Conservation (phyloP, 2,888 invertebrate species). For the Pasiphila rectangulata region DNA sequence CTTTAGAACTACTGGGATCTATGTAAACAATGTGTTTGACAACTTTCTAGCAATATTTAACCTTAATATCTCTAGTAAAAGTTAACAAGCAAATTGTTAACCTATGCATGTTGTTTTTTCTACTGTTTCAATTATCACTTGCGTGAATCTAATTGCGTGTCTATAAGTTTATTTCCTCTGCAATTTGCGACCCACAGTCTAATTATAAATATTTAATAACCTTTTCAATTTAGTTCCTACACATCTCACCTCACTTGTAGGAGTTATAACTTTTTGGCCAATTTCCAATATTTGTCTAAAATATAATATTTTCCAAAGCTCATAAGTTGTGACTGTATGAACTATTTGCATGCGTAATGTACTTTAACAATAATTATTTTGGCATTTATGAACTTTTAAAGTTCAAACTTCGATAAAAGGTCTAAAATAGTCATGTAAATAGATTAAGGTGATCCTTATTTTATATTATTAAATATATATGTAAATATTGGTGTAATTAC, state of each 20-base stretch:
- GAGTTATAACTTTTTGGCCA: background rate
- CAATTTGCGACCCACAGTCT: constrained; percentile 16
- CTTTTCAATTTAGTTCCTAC: constrained; percentile 4
- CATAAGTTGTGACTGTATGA: background rate
- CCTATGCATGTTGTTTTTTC: constrained; percentile 10
- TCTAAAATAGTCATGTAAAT: constrained; percentile 1
- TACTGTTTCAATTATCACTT: constrained; percentile 29
- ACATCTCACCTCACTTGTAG: background rate
- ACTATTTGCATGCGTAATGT: background rate
- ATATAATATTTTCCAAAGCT: background rate
- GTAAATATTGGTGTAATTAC: no score
- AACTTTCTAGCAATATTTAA: no score
- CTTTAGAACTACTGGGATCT: no score
- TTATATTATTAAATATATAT: no score
- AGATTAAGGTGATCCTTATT: background rate
- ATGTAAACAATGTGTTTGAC: no score
- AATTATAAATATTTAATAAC: constrained; percentile 1
- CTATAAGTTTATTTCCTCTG: constrained; percentile 15
- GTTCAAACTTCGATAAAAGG: background rate
- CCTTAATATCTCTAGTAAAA: no score
- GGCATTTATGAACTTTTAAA: constrained; percentile 1
- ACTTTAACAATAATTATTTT: background rate
- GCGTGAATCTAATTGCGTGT: constrained; percentile 40
- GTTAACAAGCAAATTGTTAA: no score
- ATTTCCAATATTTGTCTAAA: background rate